phyloP scores from a whole-genome alignment of 2,797 vertebrate genomes.

The Peromyscus nudipes region DNA sequence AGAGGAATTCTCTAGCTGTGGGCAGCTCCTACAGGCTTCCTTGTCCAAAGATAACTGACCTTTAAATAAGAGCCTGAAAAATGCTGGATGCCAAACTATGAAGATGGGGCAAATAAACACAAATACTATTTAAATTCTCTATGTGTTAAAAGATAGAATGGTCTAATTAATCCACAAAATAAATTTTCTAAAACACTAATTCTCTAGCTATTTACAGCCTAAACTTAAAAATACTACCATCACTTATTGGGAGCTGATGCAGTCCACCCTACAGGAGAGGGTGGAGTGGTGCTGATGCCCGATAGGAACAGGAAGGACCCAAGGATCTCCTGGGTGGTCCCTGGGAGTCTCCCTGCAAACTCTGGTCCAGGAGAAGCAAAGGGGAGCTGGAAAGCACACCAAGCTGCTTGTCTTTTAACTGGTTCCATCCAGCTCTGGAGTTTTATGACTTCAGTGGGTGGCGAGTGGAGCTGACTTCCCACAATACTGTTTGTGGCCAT shows the following conservation, averaged over 20 bases:
- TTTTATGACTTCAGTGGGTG: conserved; percentile 49
- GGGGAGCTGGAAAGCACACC: conserved; percentile 35
- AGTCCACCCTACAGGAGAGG: neutral
- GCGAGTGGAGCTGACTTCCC: neutral
- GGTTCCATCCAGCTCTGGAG: neutral
- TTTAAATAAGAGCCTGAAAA: conserved; percentile 33
- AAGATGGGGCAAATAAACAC: neutral
- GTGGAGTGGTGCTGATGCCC: neutral
- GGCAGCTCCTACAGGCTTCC: conserved; percentile 13
- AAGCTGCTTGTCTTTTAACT: neutral
- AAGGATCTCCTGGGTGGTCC: conserved; percentile 45
- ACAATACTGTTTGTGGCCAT: conserved; percentile 51
- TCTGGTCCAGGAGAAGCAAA: conserved; percentile 29
- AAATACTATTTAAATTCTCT: conserved; percentile 32
- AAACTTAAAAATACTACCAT: neutral
- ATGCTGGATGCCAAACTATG: neutral
- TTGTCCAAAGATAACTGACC: neutral
- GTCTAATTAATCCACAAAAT: conserved; percentile 61
- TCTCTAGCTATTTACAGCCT: conserved; percentile 16
- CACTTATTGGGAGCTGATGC: neutral
- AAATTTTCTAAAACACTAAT: neutral
- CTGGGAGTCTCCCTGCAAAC: neutral
- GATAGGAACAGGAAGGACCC: conserved; percentile 13
- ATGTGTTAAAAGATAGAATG: conserved; percentile 35
- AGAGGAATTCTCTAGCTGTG: neutral